Conservation (phyloP, 2,888 invertebrate species). For the Dasysyrphus tricinctus region DNA sequence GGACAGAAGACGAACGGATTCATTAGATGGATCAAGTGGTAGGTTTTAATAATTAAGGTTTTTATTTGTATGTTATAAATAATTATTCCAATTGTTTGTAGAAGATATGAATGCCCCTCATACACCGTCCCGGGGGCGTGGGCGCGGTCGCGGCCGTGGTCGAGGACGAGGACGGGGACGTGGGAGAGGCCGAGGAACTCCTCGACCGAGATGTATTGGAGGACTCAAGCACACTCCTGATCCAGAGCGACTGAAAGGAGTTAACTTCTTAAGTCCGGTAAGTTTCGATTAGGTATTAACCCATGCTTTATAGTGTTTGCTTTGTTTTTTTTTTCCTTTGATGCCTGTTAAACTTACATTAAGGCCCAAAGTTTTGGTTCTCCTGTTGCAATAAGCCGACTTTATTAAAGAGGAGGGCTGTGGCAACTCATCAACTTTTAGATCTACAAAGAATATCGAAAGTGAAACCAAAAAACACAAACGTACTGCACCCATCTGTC, state of each 20-base stretch:
- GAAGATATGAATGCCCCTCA: conserved; percentile 55
- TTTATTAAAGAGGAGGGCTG: too few relatives aligned
- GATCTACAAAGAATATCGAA: too few relatives aligned
- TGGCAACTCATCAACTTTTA: too few relatives aligned
- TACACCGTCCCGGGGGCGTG: conserved; percentile 77
- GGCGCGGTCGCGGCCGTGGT: conserved; percentile 77
- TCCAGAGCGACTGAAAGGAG: conserved; percentile 81
- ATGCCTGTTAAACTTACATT: too few relatives aligned
- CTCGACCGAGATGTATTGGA: conserved; percentile 82
- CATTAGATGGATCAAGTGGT: conserved; percentile 67
- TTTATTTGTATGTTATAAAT: neutral
- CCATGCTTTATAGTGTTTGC: neutral
- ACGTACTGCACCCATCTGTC: too few relatives aligned
- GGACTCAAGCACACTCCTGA: conserved; percentile 82
- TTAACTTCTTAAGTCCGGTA: conserved; percentile 81
- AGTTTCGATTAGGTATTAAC: conserved; percentile 74
- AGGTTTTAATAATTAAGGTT: neutral
- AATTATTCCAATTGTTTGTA: neutral
- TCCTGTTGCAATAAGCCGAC: too few relatives aligned
- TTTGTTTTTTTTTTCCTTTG: too few relatives aligned
- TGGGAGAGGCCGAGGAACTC: conserved; percentile 78
- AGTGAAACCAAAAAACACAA: too few relatives aligned
- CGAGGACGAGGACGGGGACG: conserved; percentile 80
- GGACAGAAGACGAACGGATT: conserved; percentile 57
- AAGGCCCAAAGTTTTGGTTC: too few relatives aligned